phyloP scores from a whole-genome alignment of 2,888 invertebrate genomes.

The Orthonychiurus folsomi region DNA sequence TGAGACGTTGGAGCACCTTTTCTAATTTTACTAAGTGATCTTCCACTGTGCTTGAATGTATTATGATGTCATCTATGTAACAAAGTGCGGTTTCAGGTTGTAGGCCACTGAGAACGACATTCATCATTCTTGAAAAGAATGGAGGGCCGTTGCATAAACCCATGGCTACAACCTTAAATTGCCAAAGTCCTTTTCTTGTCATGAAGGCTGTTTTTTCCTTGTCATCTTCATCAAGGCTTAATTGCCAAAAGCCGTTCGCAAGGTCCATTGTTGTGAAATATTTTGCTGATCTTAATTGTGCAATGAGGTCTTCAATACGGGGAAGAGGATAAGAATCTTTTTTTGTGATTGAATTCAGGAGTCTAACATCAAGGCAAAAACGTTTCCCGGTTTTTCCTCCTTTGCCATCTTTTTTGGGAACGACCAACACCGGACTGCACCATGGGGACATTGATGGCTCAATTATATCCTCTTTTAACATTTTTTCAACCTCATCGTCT shows the following conservation, averaged over 20 bases:
- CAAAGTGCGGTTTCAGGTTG: not conserved
- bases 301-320: not conserved
- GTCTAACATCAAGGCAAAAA: not conserved
- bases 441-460: not conserved
- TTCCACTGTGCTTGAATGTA: slow-evolving; percentile 6
- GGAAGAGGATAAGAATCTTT: not conserved
- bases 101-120: slow-evolving; percentile 2
- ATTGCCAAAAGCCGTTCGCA: slow-evolving; percentile 6
- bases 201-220: slow-evolving; percentile 4
- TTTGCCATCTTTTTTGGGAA: not conserved
- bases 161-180: slow-evolving; percentile 6
- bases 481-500: not conserved
- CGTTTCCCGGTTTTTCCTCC: not conserved
- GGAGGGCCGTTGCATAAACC: slow-evolving; percentile 2
- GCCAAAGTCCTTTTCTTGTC: not conserved
- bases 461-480: not conserved
- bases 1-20: slow-evolving; percentile 8
- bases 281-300: not conserved
- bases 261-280: not conserved
- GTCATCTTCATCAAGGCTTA: not conserved
- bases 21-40: slow-evolving; percentile 7
- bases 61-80: slow-evolving; percentile 17
- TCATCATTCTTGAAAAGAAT: slow-evolving; percentile 2
- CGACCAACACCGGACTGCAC: not conserved
- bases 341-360: not conserved